phyloP scores from a whole-genome alignment of 2,113 vertebrate species.

The Hydrochoerus hydrochaeris region DNA sequence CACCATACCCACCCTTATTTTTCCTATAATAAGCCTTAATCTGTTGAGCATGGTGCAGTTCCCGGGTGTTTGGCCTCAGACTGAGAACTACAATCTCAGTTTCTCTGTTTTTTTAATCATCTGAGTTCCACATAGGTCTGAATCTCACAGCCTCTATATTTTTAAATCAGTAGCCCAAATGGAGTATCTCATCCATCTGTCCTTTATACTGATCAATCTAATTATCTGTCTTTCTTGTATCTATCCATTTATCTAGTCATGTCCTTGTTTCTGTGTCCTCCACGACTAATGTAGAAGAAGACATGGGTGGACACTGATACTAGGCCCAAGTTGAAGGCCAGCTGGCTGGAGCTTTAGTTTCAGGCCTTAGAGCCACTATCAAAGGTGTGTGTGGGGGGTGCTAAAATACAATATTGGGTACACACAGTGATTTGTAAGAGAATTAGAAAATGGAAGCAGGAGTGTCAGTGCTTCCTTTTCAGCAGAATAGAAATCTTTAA shows the following conservation, averaged over 20 bases:
- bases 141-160: too few relatives aligned
- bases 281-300: not conserved
- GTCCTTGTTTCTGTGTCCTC: not conserved
- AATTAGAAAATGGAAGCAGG: not conserved
- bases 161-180: not conserved
- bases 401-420: not conserved
- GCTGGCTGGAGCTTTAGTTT: not conserved
- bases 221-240: not conserved
- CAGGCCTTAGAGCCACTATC: not conserved
- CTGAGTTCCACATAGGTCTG: not conserved
- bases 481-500: not conserved
- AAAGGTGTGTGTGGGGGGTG: not conserved
- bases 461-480: not conserved
- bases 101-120: not conserved
- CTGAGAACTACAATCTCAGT: not conserved
- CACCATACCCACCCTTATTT: not conserved
- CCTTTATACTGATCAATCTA: not conserved
- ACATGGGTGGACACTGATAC: not conserved
- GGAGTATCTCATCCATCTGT: too few relatives aligned
- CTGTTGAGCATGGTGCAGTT: not conserved
- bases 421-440: not conserved
- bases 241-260: not conserved
- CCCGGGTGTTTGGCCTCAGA: not conserved
- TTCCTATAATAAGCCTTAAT: not conserved
- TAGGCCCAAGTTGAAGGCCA: too few relatives aligned